Evolutionary conservation across 2,888 invertebrate genomes (phyloP), one percentile per base, ranked within the genome.

Genomic region (Proisotoma minuta): DNA sequence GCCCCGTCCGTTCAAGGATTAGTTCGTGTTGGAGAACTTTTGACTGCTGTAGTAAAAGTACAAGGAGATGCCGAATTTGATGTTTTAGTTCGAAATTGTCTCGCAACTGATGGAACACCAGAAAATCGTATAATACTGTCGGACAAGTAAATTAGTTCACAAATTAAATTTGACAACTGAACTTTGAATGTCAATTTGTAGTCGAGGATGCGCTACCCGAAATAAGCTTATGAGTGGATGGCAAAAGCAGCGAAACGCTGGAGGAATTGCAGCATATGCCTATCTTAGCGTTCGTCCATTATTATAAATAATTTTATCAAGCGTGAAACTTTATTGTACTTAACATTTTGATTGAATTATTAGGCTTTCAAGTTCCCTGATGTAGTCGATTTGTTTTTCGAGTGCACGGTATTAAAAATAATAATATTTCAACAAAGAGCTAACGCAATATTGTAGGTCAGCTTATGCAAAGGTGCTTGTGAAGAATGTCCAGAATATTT

Each of bases 321-420:
- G 34, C 8, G 15, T 34, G 15, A 8, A 10, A 10, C 34, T 34
- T 34, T 34, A 34, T 34, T 39, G 12, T 10, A 28, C 28, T n/a
- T 27, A 43, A 28, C 18, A 59, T 59, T 26, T 59, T 27, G 34
- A 27, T 15, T n/a, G 22, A n/a, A 61, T 61, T 68, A n/a, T 20
- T 56, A 74, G 74, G 76, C 76, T 26, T 77, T 77, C 68, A 89
- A 89, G 78, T 90, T 90, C 81, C 89, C 89, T 0, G 89, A 90
- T 75, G 85, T 88, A 52, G 89, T 89, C 87, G 89, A 90, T 73
- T 79, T 90, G 53, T 85, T 86, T 71, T 84, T 90, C 62, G 89
- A 89, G 76, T 90, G 90, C 74, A 88, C 89, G 68, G 86, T 90
- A 0, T 89, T 89, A n/a, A n/a, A n/a, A n/a, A n/a, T n/a, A n/a